These are phyloP conservation scores for Clepsis dumicolana DNA, from an alignment of 2,888 invertebrate genomes.

Conservation along the genomic window DNA sequence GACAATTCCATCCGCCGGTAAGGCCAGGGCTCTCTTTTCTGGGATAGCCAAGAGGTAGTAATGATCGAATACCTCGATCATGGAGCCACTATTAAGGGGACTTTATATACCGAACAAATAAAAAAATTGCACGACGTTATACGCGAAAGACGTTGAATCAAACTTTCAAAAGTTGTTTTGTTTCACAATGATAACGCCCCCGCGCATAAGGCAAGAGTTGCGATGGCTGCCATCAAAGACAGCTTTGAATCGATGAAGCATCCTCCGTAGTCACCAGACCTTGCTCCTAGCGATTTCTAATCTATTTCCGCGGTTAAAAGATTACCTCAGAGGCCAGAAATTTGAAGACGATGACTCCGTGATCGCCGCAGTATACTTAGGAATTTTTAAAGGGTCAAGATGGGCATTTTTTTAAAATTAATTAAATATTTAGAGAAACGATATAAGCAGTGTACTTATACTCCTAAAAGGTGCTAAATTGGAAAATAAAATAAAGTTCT, in stretches of 20 bases:
- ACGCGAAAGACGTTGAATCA: background rate
- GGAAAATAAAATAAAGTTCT: too few species aligned
- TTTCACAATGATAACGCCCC: background rate
- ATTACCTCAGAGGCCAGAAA: background rate
- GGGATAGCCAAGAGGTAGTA: background rate
- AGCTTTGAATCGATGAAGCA: too few species aligned
- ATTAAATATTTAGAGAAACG: background rate
- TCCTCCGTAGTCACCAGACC: background rate
- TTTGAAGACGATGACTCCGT: background rate
- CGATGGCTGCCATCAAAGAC: too few species aligned
- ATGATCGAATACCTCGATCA: background rate
- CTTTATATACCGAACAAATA: background rate
- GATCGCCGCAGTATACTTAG: too few species aligned
- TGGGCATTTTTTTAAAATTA: background rate
- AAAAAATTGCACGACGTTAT: background rate
- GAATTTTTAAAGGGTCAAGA: too few species aligned
- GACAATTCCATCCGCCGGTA: background rate
- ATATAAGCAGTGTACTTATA: background rate
- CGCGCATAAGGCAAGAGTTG: too few species aligned
- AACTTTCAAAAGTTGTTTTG: background rate
- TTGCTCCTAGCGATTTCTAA: background rate
- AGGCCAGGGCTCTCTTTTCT: background rate
- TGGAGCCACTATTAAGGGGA: background rate
- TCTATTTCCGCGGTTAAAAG: slow-evolving; percentile 3
- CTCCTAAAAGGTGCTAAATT: too few species aligned